Evolutionary conservation across 1,140 invertebrate genomes (phyloP), one percentile per base, ranked within the genome.

Genomic region (Glomeris maerens): DNA sequence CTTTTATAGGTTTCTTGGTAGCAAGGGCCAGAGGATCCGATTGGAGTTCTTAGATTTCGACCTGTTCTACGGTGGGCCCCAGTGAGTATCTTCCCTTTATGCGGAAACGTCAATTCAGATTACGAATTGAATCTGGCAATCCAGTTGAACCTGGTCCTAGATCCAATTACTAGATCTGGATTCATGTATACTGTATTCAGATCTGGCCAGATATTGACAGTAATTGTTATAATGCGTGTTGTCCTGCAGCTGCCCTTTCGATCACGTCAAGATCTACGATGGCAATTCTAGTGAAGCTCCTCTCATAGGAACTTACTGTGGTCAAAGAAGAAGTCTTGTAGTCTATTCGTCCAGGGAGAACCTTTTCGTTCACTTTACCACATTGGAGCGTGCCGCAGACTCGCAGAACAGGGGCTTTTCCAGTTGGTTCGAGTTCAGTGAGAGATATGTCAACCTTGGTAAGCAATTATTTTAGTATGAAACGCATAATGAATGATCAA

Each of bases 41-140:
- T 74, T 99, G 54, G 90, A 92, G 70, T 98, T 98, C 74, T 76
- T 89, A 59, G 95, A 98, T 71, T 98, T 99, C 71, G 93, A 97
- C 70, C 78, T 99, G 47, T 97, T 95, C 73, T 96, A 89, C 71
- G 95, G 95, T 57, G 95, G 94, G 58, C 82, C 91, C 62, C 95
- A 98, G 93, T 98, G 74, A 88, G 85, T 83, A 47, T 52, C 41
- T 61, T 64, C 52, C 49, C 52, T 31, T 49, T 63, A 55, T 63
- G 58, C 59, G 29, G 4, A 26, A 31, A 28, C 7, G 31, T 48
- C 20, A 38, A 52, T 25, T 21, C 41, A 49, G 47, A 17, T 44
- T 17, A 20, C n/a, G n/a, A 25, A 49, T 5, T 17, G 3, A 3
- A 14, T 38, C 2, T 25, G 27, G 20, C 3, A 20, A 4, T 40